Percentiles rank a stretch among this genome's conserved stretches.
Conservation (phyloP, 2,797 vertebrate genomes). For the Apogon hyalosoma region DNA sequence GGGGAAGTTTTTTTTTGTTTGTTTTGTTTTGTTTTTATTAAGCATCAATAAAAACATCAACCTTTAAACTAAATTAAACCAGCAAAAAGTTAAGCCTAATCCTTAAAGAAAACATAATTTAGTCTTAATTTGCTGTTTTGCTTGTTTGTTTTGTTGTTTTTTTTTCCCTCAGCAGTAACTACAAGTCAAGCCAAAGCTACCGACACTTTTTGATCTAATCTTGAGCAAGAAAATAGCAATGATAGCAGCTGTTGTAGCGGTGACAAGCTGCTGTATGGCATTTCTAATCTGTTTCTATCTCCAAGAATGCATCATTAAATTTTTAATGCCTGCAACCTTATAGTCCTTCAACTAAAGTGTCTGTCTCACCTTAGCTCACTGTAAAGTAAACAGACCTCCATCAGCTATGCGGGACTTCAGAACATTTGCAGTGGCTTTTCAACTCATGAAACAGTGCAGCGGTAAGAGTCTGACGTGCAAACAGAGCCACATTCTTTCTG, state of each 20-base stretch:
- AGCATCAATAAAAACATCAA: neutral
- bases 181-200: neutral
- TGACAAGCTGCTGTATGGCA: slow-evolving; percentile 1
- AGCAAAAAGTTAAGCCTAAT: neutral
- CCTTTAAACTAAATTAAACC: neutral
- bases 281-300: slow-evolving; percentile 21
- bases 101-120: no score
- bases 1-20: neutral
- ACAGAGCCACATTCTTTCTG: slow-evolving; percentile 3
- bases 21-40: neutral
- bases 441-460: slow-evolving; percentile 14
- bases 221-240: slow-evolving; percentile 5
- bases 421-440: slow-evolving; percentile 7
- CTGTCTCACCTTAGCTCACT: neutral
- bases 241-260: neutral
- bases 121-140: no score
- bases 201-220: slow-evolving; percentile 7
- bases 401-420: neutral
- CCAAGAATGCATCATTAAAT: slow-evolving; percentile 30
- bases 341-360: slow-evolving; percentile 2
- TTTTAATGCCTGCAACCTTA: slow-evolving; percentile 32
- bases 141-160: no score
- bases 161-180: neutral
- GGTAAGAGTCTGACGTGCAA: neutral
- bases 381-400: neutral